Percentiles rank a stretch among this genome's conserved stretches.
phyloP scores from a whole-genome alignment of 30 jellyfish, hydroid and myxozoan genomes.

The Cassiopea andromeda region DNA sequence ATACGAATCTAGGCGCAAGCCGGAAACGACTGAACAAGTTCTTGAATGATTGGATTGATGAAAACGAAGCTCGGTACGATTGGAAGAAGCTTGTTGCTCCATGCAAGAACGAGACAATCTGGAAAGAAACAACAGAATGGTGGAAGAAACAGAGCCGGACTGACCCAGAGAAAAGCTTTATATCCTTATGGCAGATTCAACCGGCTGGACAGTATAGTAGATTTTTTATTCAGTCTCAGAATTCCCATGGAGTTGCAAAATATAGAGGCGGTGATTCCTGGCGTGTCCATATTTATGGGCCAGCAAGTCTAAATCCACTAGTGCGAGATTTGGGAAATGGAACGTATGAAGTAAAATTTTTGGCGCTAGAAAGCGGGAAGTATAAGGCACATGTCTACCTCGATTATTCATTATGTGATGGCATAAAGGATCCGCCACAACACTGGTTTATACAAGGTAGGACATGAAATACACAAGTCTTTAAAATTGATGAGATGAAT shows the following conservation, averaged over 20 bases:
- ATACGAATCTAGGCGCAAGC: constrained; percentile 5
- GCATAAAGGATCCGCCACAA: constrained; percentile 93
- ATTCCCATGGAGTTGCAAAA: constrained; percentile 57
- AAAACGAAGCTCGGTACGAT: constrained; percentile 70
- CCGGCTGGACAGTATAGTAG: constrained; percentile 96
- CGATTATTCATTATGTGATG: constrained; percentile 97
- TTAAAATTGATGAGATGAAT: background rate
- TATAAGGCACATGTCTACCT: constrained; percentile 64
- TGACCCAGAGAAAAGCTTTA: constrained; percentile 70
- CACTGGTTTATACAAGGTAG: constrained; percentile 94
- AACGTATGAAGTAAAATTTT: constrained; percentile 85
- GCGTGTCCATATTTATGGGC: constrained; percentile 86
- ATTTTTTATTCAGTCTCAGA: constrained; percentile 87
- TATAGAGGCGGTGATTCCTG: constrained; percentile 91
- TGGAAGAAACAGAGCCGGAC: constrained; percentile 79
- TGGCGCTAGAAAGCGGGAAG: constrained; percentile 74
- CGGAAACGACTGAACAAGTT: constrained; percentile 30
- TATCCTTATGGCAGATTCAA: constrained; percentile 79
- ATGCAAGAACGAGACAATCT: constrained; percentile 44
- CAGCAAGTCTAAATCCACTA: constrained; percentile 67
- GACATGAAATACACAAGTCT: background rate
- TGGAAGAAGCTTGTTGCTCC: constrained; percentile 44
- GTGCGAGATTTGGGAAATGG: constrained; percentile 89
- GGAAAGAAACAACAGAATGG: constrained; percentile 89
- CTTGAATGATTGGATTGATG: constrained; percentile 50